phyloP scores from a whole-genome alignment of 2,113 vertebrate genomes.

The Eublepharis macularius region DNA sequence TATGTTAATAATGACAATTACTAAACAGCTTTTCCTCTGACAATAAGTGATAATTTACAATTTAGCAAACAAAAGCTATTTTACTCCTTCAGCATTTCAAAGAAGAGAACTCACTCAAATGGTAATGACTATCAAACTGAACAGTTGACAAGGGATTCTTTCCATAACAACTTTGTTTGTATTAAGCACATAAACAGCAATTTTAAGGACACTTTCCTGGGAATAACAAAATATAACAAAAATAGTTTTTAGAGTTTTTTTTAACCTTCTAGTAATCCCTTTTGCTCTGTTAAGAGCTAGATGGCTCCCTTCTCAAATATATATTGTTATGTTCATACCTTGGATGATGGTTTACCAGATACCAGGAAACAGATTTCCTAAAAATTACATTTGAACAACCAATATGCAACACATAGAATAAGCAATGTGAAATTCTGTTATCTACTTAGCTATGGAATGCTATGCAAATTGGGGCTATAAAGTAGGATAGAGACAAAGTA shows the following conservation, averaged over 20 bases:
- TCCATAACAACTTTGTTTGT: too few species aligned
- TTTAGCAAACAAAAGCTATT: too few species aligned
- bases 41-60: too few species aligned
- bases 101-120: not conserved
- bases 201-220: too few species aligned
- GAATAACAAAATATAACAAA: not conserved
- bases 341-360: not conserved
- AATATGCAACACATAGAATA: too few species aligned
- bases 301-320: not conserved
- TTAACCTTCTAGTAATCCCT: not conserved
- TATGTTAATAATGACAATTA: not conserved
- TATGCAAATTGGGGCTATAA: too few species aligned
- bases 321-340: not conserved
- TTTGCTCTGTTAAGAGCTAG: not conserved
- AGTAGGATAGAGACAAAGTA: too few species aligned
- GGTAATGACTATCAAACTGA: too few species aligned
- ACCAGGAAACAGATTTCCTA: not conserved
- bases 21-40: not conserved
- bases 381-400: not conserved
- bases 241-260: not conserved
- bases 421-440: too few species aligned
- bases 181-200: too few species aligned
- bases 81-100: not conserved
- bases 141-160: too few species aligned
- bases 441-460: too few species aligned